These are phyloP conservation scores for Rotaria sp. DNA, from an alignment of 2,888 invertebrate species.

Conservation along the genomic window DNA sequence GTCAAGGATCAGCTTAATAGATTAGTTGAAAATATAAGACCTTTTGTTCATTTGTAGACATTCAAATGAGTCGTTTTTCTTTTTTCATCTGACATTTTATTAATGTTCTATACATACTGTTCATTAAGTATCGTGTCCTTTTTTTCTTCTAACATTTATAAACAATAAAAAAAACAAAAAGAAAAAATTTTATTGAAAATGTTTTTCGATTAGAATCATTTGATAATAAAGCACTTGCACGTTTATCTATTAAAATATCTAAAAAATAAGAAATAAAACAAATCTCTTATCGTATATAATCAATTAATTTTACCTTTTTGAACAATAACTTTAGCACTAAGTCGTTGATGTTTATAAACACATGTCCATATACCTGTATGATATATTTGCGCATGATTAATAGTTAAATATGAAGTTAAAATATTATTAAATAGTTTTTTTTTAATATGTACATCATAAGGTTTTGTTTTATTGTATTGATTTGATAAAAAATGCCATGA, in stretches of 20 bases:
- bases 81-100: background rate
- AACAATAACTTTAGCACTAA: background rate
- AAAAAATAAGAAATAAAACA: background rate
- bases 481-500: background rate
- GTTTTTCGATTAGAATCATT: background rate
- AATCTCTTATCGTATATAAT: background rate
- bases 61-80: background rate
- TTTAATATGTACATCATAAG: background rate
- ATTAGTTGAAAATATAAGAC: background rate
- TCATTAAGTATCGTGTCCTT: background rate
- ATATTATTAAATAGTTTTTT: background rate
- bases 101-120: background rate
- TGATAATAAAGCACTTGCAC: background rate
- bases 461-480: background rate
- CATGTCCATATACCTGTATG: constrained; percentile 12
- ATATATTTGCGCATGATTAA: background rate
- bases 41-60: background rate
- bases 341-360: background rate
- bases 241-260: background rate
- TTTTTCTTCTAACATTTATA: background rate
- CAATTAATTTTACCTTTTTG: background rate
- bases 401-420: background rate
- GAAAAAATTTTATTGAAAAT: background rate
- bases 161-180: background rate
- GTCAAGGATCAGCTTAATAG: background rate